A percentile compares a stretch with the other conserved stretches of the same genome.
Conservation (phyloP, 2,888 invertebrate species). For the Lymantria monacha region DNA sequence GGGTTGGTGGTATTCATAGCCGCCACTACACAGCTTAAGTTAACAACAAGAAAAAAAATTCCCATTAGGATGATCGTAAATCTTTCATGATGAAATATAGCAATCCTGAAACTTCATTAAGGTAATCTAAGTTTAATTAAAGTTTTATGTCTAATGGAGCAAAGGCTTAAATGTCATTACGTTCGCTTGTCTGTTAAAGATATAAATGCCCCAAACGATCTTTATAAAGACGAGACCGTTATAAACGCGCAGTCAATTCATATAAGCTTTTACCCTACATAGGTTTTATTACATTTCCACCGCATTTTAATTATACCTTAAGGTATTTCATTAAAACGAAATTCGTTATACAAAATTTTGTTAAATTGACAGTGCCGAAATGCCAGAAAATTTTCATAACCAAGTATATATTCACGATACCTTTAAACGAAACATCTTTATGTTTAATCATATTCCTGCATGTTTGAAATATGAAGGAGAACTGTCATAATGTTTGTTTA, state of each 20-base stretch:
- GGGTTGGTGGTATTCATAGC: too few relatives aligned
- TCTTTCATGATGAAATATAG: too few relatives aligned
- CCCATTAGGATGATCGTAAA: too few relatives aligned
- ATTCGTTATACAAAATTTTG: slow-evolving; percentile 17
- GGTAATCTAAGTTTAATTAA: slow-evolving; percentile 5
- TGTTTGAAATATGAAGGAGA: slow-evolving; percentile 1
- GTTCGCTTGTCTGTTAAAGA: slow-evolving; percentile 21
- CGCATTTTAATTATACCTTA: slow-evolving; percentile 28
- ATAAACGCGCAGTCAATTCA: slow-evolving; percentile 17
- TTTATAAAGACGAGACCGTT: slow-evolving; percentile 19
- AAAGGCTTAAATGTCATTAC: slow-evolving; percentile 20
- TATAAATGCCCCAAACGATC: slow-evolving; percentile 30
- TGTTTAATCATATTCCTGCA: slow-evolving; percentile 27
- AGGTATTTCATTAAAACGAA: slow-evolving; percentile 30
- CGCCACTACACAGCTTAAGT: too few relatives aligned
- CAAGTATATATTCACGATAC: slow-evolving; percentile 23
- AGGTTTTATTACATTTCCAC: slow-evolving; percentile 28
- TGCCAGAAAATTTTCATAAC: slow-evolving; percentile 29
- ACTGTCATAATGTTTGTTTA: slow-evolving; percentile 1
- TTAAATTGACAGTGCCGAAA: slow-evolving; percentile 24
- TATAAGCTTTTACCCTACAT: slow-evolving; percentile 17
- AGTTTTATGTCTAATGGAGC: slow-evolving; percentile 18
- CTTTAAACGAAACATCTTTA: slow-evolving; percentile 24
- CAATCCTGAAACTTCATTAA: too few relatives aligned
- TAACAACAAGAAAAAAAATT: too few relatives aligned